Evolutionary conservation across 2,888 invertebrate genomes (phyloP).

Genomic region (Drosophila percnosoma): DNA sequence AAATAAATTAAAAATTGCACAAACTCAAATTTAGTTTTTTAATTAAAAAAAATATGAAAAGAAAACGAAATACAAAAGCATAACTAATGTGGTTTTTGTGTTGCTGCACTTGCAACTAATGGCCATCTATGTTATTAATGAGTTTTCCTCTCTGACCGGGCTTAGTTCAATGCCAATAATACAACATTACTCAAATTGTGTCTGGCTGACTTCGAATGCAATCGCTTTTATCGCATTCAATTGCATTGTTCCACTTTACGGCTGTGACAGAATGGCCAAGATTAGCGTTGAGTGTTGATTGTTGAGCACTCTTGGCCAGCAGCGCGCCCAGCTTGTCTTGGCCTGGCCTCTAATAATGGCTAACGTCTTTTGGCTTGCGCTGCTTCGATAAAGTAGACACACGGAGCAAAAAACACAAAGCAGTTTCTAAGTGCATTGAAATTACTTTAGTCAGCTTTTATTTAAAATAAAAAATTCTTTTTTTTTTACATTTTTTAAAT

Average conservation of each 20-base stretch:
- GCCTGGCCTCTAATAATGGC: conserved; percentile 19
- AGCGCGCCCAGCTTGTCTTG: conserved; percentile 19
- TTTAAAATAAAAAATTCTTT: neutral
- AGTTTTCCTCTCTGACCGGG: conserved; percentile 9
- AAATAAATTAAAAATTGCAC: conserved; percentile 26
- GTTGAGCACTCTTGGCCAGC: conserved; percentile 28
- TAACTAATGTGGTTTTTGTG: conserved; percentile 48
- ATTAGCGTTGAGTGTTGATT: conserved; percentile 25
- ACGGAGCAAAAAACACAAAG: accelerated
- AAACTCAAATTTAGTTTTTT: conserved; percentile 33
- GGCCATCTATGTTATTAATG: conserved; percentile 53
- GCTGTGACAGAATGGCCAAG: conserved; percentile 48
- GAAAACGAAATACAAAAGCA: conserved; percentile 38
- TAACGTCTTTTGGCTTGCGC: conserved; percentile 39
- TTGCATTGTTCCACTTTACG: conserved; percentile 62
- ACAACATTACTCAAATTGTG: conserved; percentile 61
- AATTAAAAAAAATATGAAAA: conserved; percentile 37
- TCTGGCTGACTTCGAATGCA: conserved; percentile 14
- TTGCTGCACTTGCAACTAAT: conserved; percentile 58
- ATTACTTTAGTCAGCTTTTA: neutral
- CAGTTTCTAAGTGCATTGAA: neutral
- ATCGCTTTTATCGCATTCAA: neutral
- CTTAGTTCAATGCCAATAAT: conserved; percentile 56
- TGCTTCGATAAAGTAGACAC: conserved; percentile 50
- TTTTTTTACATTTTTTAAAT: neutral